Evolutionary conservation across 2,113 vertebrate species (phyloP).

Genomic region (Coptodon bakossiorum): DNA sequence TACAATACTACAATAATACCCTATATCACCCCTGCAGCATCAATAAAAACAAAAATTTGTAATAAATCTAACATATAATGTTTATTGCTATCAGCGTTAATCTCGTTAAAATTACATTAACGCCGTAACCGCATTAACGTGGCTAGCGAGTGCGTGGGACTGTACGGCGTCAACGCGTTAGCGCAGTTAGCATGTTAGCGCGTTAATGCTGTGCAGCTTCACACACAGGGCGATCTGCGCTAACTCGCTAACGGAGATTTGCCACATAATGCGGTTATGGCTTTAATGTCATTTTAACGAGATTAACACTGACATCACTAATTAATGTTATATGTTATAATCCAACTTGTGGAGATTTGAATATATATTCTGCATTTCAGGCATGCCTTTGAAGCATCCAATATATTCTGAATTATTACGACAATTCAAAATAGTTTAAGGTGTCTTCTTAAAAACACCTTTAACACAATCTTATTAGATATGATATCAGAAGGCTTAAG

Average conservation of each 20-base stretch:
- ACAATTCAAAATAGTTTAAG: not conserved
- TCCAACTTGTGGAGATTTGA: not conserved
- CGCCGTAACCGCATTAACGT: fast-evolving
- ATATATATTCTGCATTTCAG: not conserved
- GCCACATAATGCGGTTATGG: fast-evolving
- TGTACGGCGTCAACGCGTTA: fast-evolving
- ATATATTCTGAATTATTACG: not conserved
- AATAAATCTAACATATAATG: no score
- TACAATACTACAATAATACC: not conserved
- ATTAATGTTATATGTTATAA: not conserved
- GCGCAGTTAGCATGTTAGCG: fast-evolving
- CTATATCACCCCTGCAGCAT: not conserved
- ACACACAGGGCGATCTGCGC: fast-evolving
- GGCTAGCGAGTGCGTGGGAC: fast-evolving
- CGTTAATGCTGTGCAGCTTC: fast-evolving
- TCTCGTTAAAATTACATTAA: not conserved
- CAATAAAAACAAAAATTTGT: fast-evolving
- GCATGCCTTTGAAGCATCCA: not conserved
- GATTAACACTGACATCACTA: not conserved
- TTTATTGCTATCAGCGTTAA: not conserved
- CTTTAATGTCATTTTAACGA: not conserved
- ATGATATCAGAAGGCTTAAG: not conserved
- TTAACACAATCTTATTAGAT: not conserved
- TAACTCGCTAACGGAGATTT: not conserved
- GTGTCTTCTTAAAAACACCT: not conserved